Conservation (phyloP, 2,113 vertebrate genomes). For the Sinocyclocheilus maitianheensis region DNA sequence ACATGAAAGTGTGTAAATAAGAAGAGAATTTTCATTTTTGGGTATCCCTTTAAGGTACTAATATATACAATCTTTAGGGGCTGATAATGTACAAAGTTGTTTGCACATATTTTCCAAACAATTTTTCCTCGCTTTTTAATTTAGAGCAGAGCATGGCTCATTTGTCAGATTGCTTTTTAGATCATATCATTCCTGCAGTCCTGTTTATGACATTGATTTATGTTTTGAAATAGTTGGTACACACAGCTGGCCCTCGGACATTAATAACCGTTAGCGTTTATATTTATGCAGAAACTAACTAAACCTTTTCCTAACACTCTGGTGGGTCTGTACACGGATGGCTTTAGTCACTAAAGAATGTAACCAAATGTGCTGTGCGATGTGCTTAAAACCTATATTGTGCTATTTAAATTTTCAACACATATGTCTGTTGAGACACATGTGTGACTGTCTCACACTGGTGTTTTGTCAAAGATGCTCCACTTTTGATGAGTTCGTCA, state of each 20-base stretch:
- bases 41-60: background rate
- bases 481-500: background rate
- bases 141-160: background rate
- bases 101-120: background rate
- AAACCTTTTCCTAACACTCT: background rate
- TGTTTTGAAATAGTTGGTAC: background rate
- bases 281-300: background rate
- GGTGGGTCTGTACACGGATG: background rate
- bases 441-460: background rate
- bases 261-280: background rate
- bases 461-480: conserved; percentile 6
- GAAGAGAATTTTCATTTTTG: background rate
- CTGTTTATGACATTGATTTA: background rate
- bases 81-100: background rate
- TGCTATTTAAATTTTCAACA: background rate
- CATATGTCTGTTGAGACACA: background rate
- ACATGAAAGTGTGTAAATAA: background rate
- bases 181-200: background rate
- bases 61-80: background rate
- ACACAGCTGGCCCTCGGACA: background rate
- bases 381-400: background rate
- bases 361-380: background rate
- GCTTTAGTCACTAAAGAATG: background rate
- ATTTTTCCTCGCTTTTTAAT: background rate
- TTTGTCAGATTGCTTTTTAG: conserved; percentile 12